phyloP scores from a whole-genome alignment of 2,888 invertebrate species.

The Arge pagana region DNA sequence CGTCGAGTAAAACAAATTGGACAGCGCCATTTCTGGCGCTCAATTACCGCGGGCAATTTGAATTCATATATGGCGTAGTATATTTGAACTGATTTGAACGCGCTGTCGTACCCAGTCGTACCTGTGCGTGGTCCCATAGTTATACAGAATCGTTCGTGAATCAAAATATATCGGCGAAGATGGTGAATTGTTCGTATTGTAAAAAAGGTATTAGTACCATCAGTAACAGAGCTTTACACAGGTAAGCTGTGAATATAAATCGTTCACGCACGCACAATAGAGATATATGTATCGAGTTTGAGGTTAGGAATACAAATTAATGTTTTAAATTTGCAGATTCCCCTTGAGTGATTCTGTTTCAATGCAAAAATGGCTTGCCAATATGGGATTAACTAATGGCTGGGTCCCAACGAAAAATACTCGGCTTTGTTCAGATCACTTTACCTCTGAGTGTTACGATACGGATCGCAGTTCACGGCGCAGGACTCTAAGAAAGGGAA shows the following conservation, averaged over 20 bases:
- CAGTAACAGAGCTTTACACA: background rate
- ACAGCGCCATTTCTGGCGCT: conserved; percentile 1
- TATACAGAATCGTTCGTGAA: background rate
- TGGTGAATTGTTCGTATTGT: conserved; percentile 2
- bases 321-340: background rate
- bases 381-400: background rate
- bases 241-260: background rate
- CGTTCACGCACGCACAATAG: background rate
- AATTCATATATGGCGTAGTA: background rate
- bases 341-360: background rate
- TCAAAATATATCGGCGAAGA: background rate
- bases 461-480: background rate
- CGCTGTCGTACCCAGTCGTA: background rate
- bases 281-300: background rate
- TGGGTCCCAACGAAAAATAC: background rate
- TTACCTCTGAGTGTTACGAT: background rate
- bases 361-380: background rate
- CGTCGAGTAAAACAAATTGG: conserved; percentile 5
- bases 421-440: conserved; percentile 4
- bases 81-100: background rate
- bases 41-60: background rate
- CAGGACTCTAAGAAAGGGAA: background rate
- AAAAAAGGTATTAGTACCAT: background rate
- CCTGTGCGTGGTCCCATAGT: background rate
- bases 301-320: conserved; percentile 1